Evolutionary conservation across 2,797 vertebrate species (phyloP).

Genomic region (Naso thynnoides): DNA sequence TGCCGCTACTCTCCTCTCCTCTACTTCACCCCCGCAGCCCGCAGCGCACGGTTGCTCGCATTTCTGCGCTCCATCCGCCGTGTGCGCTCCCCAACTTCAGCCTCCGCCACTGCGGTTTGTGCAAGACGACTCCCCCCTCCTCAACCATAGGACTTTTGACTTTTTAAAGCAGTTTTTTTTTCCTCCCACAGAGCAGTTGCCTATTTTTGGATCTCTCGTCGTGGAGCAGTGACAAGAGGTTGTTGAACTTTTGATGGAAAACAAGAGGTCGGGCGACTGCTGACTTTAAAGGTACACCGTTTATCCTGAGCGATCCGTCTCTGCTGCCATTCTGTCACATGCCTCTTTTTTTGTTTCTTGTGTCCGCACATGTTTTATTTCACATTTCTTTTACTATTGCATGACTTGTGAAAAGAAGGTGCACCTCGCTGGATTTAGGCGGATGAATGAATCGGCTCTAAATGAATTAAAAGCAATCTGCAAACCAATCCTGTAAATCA

Average conservation of each 20-base stretch:
- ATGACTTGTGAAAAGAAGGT: slow-evolving; percentile 12
- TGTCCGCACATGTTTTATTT: slow-evolving; percentile 6
- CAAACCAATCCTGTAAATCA: slow-evolving; percentile 34
- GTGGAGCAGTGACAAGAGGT: slow-evolving; percentile 73
- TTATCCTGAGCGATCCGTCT: not conserved
- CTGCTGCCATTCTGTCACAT: slow-evolving; percentile 34
- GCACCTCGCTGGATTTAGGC: not conserved
- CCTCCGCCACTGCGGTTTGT: slow-evolving; percentile 67
- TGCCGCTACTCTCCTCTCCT: slow-evolving; percentile 74
- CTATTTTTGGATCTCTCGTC: slow-evolving; percentile 74
- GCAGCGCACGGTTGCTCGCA: slow-evolving; percentile 67
- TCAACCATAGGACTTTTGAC: slow-evolving; percentile 66
- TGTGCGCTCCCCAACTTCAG: slow-evolving; percentile 62
- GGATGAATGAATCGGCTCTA: slow-evolving; percentile 15
- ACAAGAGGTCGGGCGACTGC: slow-evolving; percentile 80
- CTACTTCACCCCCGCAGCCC: slow-evolving; percentile 72
- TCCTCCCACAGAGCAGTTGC: slow-evolving; percentile 63
- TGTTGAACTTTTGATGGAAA: slow-evolving; percentile 89
- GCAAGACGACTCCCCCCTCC: slow-evolving; percentile 46
- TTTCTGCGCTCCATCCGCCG: slow-evolving; percentile 71
- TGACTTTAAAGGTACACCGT: slow-evolving; percentile 84
- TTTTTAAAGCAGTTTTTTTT: slow-evolving; percentile 45
- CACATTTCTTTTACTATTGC: slow-evolving; percentile 16
- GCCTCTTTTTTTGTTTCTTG: not conserved
- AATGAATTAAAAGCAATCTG: slow-evolving; percentile 48